Evolutionary conservation across 2,113 vertebrate species (phyloP).

Genomic region (Synchiropus splendidus): DNA sequence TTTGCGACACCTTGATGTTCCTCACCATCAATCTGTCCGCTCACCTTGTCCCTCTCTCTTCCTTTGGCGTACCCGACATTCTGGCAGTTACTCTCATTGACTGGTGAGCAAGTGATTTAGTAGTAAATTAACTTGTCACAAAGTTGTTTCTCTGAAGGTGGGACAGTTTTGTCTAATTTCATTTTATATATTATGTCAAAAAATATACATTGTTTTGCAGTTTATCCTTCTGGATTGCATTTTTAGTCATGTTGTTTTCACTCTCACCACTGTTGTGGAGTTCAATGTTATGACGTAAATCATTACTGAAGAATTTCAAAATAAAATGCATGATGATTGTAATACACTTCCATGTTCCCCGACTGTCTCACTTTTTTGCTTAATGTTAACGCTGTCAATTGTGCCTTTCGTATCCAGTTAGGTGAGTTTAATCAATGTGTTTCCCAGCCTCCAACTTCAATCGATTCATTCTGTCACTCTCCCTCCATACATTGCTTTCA

Average conservation of each 20-base stretch:
- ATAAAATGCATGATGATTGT: too few species aligned
- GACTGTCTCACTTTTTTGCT: too few species aligned
- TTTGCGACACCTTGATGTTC: slow-evolving; percentile 26
- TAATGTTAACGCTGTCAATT: too few species aligned
- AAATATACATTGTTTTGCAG: not conserved
- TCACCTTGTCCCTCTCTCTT: not conserved
- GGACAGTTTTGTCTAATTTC: too few species aligned
- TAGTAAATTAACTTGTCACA: slow-evolving; percentile 13
- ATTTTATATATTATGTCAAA: too few species aligned
- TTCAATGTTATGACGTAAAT: too few species aligned
- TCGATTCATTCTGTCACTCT: slow-evolving; percentile 20
- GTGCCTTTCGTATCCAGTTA: too few species aligned
- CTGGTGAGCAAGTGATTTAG: slow-evolving; percentile 22
- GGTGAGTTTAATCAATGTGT: too few species aligned
- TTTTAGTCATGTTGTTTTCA: too few species aligned
- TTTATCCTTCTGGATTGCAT: not conserved
- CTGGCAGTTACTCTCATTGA: slow-evolving; percentile 30
- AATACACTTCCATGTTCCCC: too few species aligned
- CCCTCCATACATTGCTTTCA: slow-evolving; percentile 35
- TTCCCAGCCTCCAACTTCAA: slow-evolving; percentile 10
- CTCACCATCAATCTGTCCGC: slow-evolving; percentile 39
- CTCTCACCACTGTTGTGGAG: too few species aligned
- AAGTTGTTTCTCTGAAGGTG: slow-evolving; percentile 2
- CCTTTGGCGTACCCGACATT: slow-evolving; percentile 15
- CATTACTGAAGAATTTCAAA: too few species aligned